Evolutionary conservation across 2,113 vertebrate genomes (phyloP).

Genomic region (Edolisoma coerulescens): DNA sequence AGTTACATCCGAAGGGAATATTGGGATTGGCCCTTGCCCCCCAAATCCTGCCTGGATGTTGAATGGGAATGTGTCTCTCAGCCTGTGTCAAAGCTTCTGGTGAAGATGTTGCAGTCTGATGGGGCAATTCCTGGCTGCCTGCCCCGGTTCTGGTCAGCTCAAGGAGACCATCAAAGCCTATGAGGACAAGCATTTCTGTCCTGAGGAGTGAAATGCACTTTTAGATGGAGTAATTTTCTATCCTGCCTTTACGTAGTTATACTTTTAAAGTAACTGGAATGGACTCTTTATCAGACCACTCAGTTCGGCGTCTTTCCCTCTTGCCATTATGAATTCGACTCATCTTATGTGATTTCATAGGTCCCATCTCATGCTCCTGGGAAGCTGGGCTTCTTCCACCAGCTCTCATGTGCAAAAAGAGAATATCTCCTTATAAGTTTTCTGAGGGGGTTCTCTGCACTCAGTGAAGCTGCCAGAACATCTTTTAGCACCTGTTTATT

Average conservation of each 20-base stretch:
- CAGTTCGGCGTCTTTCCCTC: rapidly evolving
- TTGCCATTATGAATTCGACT: not conserved
- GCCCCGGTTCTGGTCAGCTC: too few species aligned
- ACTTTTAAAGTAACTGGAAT: not conserved
- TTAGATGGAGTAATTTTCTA: not conserved
- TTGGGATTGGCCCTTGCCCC: not conserved
- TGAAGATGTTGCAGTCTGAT: not conserved
- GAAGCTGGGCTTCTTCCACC: not conserved
- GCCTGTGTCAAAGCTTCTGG: rapidly evolving
- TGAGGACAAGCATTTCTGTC: not conserved
- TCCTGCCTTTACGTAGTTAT: rapidly evolving
- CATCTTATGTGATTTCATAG: not conserved
- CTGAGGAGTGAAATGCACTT: rapidly evolving
- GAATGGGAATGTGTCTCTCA: not conserved
- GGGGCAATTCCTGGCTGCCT: not conserved
- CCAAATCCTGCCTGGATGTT: not conserved
- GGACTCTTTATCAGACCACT: not conserved
- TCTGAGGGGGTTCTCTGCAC: not conserved
- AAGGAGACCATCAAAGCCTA: not conserved
- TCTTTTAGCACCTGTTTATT: not conserved
- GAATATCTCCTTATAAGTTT: not conserved
- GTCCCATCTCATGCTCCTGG: not conserved
- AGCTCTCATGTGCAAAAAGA: not conserved
- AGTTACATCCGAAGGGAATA: not conserved
- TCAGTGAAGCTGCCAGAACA: not conserved